phyloP scores from a whole-genome alignment of 2,888 invertebrate species.

The Hetaerina titia region DNA sequence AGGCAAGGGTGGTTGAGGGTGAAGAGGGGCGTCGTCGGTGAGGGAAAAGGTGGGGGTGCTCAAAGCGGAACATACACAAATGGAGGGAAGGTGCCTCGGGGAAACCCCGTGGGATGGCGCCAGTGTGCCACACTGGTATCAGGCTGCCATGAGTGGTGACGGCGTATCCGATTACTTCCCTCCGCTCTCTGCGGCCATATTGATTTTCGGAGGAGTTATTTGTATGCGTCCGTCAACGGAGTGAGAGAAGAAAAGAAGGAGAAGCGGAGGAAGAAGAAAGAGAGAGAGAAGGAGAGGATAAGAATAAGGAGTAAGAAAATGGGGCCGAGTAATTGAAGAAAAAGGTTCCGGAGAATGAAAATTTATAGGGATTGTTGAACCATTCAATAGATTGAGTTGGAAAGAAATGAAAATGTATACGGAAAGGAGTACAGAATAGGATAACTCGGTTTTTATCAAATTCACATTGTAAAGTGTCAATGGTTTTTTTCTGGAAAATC shows the following conservation, averaged over 20 bases:
- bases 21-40: not conserved
- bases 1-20: not conserved
- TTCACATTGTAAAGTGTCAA: too few species aligned
- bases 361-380: too few species aligned
- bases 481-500: too few species aligned
- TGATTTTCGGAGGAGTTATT: constrained; percentile 51
- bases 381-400: too few species aligned
- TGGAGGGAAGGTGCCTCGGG: not conserved
- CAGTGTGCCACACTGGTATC: constrained; percentile 64
- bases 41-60: not conserved
- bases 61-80: not conserved
- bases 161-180: constrained; percentile 49
- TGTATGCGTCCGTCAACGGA: not conserved
- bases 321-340: not conserved
- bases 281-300: not conserved
- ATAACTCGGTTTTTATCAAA: too few species aligned
- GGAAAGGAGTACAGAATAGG: too few species aligned
- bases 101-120: constrained; percentile 64
- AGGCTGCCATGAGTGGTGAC: constrained; percentile 60
- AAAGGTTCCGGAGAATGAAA: too few species aligned
- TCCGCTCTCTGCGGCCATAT: constrained; percentile 54
- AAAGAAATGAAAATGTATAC: too few species aligned
- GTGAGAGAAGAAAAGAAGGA: not conserved
- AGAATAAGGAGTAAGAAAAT: not conserved
- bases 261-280: too few species aligned